Base-by-base conservation (phyloP, 2,113 vertebrate genomes). In the Leptodactylus fuscus region DNA sequence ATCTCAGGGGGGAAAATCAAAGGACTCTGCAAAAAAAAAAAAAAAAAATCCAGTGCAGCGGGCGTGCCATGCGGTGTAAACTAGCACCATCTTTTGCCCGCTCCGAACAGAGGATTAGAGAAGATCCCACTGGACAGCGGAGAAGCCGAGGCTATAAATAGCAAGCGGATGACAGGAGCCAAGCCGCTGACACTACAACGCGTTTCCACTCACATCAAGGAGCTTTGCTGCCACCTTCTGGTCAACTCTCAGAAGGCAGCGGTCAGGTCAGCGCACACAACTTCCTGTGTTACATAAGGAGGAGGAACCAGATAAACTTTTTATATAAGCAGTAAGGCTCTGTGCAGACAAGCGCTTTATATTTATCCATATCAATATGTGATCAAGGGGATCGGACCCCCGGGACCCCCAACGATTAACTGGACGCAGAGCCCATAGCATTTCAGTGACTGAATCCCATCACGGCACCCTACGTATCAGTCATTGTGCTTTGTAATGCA, bases 151-250 rank as follows among this genome's bases (percentile, higher is more conserved):
- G 88, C 91, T 93, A 93, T 91, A 93, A 91, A 92, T 92, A 92
- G n/a, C n/a, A n/a, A n/a, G n/a, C n/a, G n/a, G n/a, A n/a, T n/a
- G n/a, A n/a, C n/a, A n/a, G n/a, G n/a, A n/a, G 92, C 90, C 92
- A 93, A 88, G 85, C n/a, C n/a, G 88, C 91, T 91, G 91, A 90
- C 89, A 92, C 87, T 90, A 32, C 44, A 85, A 81, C 87, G 38
- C 67, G 74, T 71, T 88, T 87, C 89, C 89, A 88, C 89, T 91
- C 91, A 70, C 85, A 87, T 90, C 49, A 1, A 81, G 88, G 91
- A 88, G 44, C 93, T 92, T 91, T 95, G 87, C 94, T 93, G 94
- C 90, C 94, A 94, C 88, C 94, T 95, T 89, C 93, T 90, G 94
- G 18, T 87, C 84, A 88, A 88, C 85, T 88, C 27, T 11, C 70